Base-by-base conservation (phyloP, 2,888 invertebrate species). In the Asteroscopus sphinx region DNA sequence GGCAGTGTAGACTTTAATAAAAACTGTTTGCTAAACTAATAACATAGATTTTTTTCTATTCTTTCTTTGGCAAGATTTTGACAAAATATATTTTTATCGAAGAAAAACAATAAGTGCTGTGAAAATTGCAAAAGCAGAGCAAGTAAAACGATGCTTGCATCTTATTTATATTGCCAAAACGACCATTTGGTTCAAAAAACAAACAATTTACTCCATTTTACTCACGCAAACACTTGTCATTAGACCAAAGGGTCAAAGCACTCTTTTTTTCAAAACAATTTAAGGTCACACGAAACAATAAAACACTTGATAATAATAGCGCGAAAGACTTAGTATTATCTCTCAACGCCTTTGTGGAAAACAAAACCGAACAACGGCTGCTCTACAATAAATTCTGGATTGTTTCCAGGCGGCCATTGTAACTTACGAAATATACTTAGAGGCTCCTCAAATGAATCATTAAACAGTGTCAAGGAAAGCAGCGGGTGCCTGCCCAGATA, bases 371-470 rank as follows among this genome's bases (percentile, higher is more conserved):
- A 63, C 46, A 63, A 51, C 57, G 37, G 37, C 39, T 60, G 35
- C 52, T 47, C 48, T 46, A 68, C 58, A 68, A 78, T 76, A 80
- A 76, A 78, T 77, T 70, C 55, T 33, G 49, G 53, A 63, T 75
- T 73, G 68, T 68, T 76, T 72, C 66, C 61, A 70, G 72, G 64
- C 69, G 59, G 70, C 73, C 75, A 81, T 85, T 81, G 80, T 80
- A 81, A 47, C 63, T 73, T 66, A 70, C 74, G 63, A 76, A 75
- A 77, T 76, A 80, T 80, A 82, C 81, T 83, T 80, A 79, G 70
- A 66, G 72, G 71, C 78, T 79, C 74, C 73, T 68, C 55, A 79
- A 82, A 86, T 87, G 76, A 87, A 87, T 83, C 86, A 85, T 83
- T 82, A 79, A 79, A 68, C 74, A 72, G 70, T 69, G 69, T 71